Evolutionary conservation across 2,888 invertebrate genomes (phyloP).

Genomic region (Drosophila merina): DNA sequence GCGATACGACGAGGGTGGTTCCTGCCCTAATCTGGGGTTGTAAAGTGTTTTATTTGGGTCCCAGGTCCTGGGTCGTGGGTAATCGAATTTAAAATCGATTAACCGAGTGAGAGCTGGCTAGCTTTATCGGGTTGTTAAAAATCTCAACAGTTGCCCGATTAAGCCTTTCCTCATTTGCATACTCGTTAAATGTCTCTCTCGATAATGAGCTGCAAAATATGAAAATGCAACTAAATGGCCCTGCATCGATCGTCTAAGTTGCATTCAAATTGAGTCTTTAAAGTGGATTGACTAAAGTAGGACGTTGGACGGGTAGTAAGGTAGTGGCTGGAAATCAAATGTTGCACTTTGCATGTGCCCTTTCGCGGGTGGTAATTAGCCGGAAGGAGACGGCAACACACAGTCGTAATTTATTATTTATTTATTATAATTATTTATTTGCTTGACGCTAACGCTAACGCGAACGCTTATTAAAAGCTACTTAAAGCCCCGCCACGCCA

Average conservation of each 20-base stretch:
- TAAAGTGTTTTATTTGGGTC: conserved; percentile 47
- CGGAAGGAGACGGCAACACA: conserved; percentile 35
- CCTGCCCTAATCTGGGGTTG: conserved; percentile 60
- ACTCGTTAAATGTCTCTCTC: conserved; percentile 28
- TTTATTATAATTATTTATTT: conserved; percentile 78
- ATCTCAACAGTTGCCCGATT: neutral
- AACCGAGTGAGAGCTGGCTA: conserved; percentile 36
- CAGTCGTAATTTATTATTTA: conserved; percentile 57
- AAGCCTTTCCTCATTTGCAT: conserved; percentile 55
- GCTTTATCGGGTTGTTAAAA: neutral
- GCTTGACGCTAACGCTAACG: conserved; percentile 55
- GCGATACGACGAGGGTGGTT: conserved; percentile 54
- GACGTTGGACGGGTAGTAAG: conserved; percentile 18
- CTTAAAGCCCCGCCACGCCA: conserved; percentile 50
- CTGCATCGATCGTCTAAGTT: conserved; percentile 38
- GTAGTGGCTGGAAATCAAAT: conserved; percentile 32
- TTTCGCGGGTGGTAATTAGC: conserved; percentile 36
- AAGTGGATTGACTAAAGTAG: conserved; percentile 66
- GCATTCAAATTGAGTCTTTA: conserved; percentile 68
- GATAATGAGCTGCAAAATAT: conserved; percentile 58
- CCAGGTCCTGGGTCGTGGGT: conserved; percentile 39
- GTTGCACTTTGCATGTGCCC: conserved; percentile 52
- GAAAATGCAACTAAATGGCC: conserved; percentile 26
- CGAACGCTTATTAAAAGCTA: conserved; percentile 65
- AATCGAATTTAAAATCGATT: conserved; percentile 75